Evolutionary conservation across 2,888 invertebrate species (phyloP), one percentile per base, ranked within the genome.

Genomic region (Drosophila ezoana): DNA sequence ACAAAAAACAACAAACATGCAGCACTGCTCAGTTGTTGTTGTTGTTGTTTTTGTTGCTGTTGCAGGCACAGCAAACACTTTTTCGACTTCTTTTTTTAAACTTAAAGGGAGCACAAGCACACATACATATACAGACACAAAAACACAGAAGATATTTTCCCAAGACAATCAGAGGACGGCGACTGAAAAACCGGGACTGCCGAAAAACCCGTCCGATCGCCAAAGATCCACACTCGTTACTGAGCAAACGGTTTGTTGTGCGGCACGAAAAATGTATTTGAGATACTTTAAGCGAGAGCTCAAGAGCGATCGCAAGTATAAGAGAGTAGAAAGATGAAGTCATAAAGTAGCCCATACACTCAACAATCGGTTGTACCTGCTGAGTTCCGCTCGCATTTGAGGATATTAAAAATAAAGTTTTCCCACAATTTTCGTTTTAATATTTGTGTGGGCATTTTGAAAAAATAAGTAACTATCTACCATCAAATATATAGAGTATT

Each of bases 51-150:
- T 49, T 76, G 66, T 72, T 65, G 52, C 35, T 63, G 62, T 32
- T 60, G 78, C 70, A 74, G 72, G 54, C 64, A 68, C 76, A 66
- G 74, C 77, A 80, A 81, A 76, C 80, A 76, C 82, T 76, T 74
- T 74, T 73, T 81, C 68, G 47, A 82, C 84, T 84, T 84, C 82
- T 82, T 83, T 83, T 82, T 84, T 58, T 84, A 83, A 83, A 83
- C 82, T 83, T 74, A 64, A 79, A 79, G 79, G 79, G 78, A 79
- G 59, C 76, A 78, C 37, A 57, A 44, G 64, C 52, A 57, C 38
- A 64, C 38, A 61, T 53, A 59, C 49, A 49, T 48, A 44, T 47
- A 61, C 51, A 57, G 23, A 16, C 45, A 45, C 53, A 53, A 41
- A 45, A 41, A 45, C 53, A 57, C 35, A 40, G 63, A 59, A 81